phyloP scores from a whole-genome alignment of 2,797 vertebrate genomes.

The Hafferia zeledoni region DNA sequence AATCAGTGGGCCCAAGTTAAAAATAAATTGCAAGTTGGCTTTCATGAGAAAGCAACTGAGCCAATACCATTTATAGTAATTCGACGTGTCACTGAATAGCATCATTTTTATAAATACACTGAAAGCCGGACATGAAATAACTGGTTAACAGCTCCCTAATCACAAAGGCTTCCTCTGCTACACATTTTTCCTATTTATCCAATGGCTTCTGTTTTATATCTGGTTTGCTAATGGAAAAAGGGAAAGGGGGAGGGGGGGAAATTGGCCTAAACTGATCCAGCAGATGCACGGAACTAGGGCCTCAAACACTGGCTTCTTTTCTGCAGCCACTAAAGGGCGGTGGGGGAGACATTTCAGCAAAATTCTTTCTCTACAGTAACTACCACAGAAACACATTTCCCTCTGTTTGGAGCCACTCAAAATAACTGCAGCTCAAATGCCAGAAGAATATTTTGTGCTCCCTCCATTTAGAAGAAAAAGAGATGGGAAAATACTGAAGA shows the following conservation, averaged over 20 bases:
- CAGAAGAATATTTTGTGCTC: constrained; percentile 53
- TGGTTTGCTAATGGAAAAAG: constrained; percentile 71
- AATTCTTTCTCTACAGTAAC: constrained; percentile 57
- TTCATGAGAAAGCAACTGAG: constrained; percentile 43
- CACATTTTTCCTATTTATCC: constrained; percentile 74
- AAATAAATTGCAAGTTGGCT: constrained; percentile 49
- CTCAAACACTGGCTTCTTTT: constrained; percentile 69
- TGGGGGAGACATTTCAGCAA: constrained; percentile 60
- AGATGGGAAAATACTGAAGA: constrained; percentile 40
- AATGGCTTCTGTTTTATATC: constrained; percentile 75
- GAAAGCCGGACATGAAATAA: constrained; percentile 71
- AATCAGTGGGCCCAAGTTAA: constrained; percentile 20
- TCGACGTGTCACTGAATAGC: constrained; percentile 59
- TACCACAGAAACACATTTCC: constrained; percentile 65
- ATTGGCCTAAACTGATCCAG: constrained; percentile 66
- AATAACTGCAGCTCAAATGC: constrained; percentile 57
- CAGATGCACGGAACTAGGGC: constrained; percentile 64
- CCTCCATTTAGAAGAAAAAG: constrained; percentile 27
- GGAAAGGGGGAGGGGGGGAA: not conserved
- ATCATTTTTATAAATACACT: constrained; percentile 73
- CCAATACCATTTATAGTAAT: constrained; percentile 70
- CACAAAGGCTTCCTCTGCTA: constrained; percentile 70
- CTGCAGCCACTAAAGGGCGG: constrained; percentile 53
- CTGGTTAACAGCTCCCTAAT: constrained; percentile 73
- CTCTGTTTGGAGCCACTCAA: constrained; percentile 54